Percentiles rank a stretch among this genome's conserved stretches.
Conservation (phyloP, 2,797 vertebrate species). For the Momotus momota region DNA sequence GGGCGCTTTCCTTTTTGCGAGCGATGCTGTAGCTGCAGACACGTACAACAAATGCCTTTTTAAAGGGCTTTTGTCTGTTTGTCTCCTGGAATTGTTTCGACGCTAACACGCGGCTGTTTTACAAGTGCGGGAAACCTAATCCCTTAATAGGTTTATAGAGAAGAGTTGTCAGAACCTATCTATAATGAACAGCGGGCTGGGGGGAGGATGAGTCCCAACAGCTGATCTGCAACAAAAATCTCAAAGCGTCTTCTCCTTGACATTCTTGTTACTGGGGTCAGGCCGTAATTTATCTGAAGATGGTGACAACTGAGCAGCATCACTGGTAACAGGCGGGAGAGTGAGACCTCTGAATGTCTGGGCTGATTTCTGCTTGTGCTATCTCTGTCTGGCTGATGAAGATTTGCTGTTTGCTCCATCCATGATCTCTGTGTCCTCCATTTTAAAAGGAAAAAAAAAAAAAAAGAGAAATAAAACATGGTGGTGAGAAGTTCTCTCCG, state of each 20-base stretch:
- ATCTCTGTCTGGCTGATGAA: slow-evolving; percentile 29
- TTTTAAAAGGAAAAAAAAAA: neutral
- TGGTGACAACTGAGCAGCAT: slow-evolving; percentile 58
- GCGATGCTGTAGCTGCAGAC: slow-evolving; percentile 7
- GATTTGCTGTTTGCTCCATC: slow-evolving; percentile 16
- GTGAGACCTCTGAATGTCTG: slow-evolving; percentile 55
- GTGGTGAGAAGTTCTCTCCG: neutral
- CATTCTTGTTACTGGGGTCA: slow-evolving; percentile 50
- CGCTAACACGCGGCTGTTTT: slow-evolving; percentile 21
- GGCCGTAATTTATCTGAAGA: slow-evolving; percentile 49
- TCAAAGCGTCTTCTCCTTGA: slow-evolving; percentile 62
- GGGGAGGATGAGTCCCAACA: neutral
- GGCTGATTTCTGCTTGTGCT: slow-evolving; percentile 40
- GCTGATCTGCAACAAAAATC: slow-evolving; percentile 57
- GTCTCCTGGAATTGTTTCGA: slow-evolving; percentile 57
- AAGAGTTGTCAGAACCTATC: slow-evolving; percentile 1
- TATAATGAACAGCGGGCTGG: neutral
- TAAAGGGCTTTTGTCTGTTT: slow-evolving; percentile 61
- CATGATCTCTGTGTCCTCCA: neutral
- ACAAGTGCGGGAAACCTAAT: slow-evolving; percentile 57
- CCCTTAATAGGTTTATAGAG: slow-evolving; percentile 50
- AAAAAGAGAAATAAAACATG: neutral
- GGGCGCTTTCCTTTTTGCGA: neutral
- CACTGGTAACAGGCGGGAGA: neutral
- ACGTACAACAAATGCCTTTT: neutral